A percentile compares a stretch with the other conserved stretches of the same genome.
Evolutionary conservation across 2,888 invertebrate genomes (phyloP).

Genomic region (Dryobotodes eremita): DNA sequence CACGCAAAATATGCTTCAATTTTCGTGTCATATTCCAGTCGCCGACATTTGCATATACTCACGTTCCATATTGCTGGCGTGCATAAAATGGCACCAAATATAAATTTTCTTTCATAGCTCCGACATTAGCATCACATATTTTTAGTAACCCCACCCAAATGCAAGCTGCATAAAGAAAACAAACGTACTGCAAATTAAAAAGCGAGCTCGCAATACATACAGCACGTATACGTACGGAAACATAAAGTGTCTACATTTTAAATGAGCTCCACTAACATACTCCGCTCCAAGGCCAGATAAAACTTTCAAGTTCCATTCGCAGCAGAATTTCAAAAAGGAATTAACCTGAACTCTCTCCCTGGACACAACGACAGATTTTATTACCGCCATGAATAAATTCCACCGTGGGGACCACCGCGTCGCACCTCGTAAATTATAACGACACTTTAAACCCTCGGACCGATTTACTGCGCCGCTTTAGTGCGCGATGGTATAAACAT

Average conservation of each 20-base stretch:
- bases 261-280: slow-evolving; percentile 50
- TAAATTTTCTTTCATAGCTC: slow-evolving; percentile 35
- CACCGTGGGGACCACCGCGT: slow-evolving; percentile 76
- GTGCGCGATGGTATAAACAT: slow-evolving; percentile 72
- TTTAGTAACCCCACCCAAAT: slow-evolving; percentile 17
- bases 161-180: slow-evolving; percentile 23
- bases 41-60: slow-evolving; percentile 40
- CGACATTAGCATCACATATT: slow-evolving; percentile 38
- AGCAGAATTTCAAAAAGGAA: slow-evolving; percentile 83
- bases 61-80: slow-evolving; percentile 40
- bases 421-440: slow-evolving; percentile 85
- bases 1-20: slow-evolving; percentile 35
- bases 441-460: slow-evolving; percentile 79
- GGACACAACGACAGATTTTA: slow-evolving; percentile 87
- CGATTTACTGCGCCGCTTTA: slow-evolving; percentile 78
- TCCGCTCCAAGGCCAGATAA: slow-evolving; percentile 58
- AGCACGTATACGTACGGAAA: neutral
- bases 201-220: slow-evolving; percentile 13
- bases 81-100: slow-evolving; percentile 35
- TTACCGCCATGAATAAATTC: slow-evolving; percentile 89
- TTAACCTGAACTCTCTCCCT: slow-evolving; percentile 76
- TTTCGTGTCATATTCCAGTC: slow-evolving; percentile 31
- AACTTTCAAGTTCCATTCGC: slow-evolving; percentile 60
- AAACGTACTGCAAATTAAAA: slow-evolving; percentile 18
- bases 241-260: slow-evolving; percentile 44